Conservation (phyloP, 2,797 vertebrate genomes). For the Gambusia yucatana region DNA sequence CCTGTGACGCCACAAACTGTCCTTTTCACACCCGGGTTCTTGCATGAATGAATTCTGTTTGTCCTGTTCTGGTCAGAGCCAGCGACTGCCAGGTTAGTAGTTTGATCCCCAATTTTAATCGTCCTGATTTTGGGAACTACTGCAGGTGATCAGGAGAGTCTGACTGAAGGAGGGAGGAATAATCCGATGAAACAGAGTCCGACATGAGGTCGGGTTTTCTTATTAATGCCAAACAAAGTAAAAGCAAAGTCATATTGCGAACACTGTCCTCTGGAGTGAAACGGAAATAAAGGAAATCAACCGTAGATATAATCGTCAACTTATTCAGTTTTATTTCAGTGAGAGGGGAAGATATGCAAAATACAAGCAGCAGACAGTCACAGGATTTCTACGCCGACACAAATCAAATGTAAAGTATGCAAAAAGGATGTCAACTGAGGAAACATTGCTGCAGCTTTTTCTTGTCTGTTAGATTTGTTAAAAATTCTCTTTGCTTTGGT, state of each 20-base stretch:
- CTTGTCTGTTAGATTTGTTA: conserved; percentile 19
- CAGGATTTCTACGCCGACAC: conserved; percentile 37
- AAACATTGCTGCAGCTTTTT: conserved; percentile 23
- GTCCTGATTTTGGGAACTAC: neutral
- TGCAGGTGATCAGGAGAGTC: neutral
- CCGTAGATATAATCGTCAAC: conserved; percentile 6
- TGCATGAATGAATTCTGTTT: neutral
- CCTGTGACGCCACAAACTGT: neutral
- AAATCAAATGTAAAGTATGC: conserved; percentile 48
- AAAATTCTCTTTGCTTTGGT: conserved; percentile 19
- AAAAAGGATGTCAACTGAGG: conserved; percentile 23
- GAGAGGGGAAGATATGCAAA: conserved; percentile 31
- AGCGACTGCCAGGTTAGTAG: neutral
- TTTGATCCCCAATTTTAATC: neutral
- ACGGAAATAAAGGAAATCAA: neutral
- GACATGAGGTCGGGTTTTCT: neutral
- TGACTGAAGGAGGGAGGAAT: neutral
- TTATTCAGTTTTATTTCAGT: conserved; percentile 30
- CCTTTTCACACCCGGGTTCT: neutral
- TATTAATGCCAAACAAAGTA: neutral
- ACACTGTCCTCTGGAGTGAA: neutral
- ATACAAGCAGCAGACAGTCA: conserved; percentile 33
- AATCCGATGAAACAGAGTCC: neutral
- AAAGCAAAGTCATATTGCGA: neutral
- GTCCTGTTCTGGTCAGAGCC: neutral